phyloP scores from a whole-genome alignment of 2,113 vertebrate genomes.

The Pseudolaguvia tuberculata region DNA sequence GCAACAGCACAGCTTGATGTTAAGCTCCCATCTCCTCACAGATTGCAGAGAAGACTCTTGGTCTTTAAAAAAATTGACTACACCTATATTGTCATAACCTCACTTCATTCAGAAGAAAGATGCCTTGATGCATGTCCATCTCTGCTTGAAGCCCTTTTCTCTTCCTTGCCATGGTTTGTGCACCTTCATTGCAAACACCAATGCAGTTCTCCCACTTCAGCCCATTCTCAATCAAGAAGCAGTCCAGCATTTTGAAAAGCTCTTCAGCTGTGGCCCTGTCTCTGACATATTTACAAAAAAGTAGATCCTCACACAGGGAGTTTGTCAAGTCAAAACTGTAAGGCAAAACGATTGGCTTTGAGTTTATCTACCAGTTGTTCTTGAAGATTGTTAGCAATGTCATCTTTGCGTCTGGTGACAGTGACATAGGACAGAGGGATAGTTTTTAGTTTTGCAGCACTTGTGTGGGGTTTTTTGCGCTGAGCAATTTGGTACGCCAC shows the following conservation, averaged over 20 bases:
- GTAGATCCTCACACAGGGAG: not conserved
- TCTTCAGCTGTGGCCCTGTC: conserved; percentile 9
- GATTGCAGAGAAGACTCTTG: no score
- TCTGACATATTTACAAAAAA: not conserved
- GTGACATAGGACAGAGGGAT: no score
- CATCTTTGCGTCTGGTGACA: no score
- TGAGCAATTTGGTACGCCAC: no score
- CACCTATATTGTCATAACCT: not conserved
- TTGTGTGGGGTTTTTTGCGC: not conserved
- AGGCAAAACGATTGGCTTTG: not conserved
- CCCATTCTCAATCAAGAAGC: not conserved
- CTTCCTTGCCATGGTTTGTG: conserved; percentile 9
- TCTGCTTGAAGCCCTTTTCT: conserved; percentile 1
- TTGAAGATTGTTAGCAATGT: no score
- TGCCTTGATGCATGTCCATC: conserved; percentile 11
- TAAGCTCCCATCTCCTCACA: no score
- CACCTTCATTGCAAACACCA: conserved; percentile 11
- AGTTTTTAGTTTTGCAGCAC: no score
- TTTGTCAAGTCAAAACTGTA: conserved; percentile 10
- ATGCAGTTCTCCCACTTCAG: conserved; percentile 1
- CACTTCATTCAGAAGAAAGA: conserved; percentile 10
- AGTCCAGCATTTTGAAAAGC: not conserved
- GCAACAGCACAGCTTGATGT: no score
- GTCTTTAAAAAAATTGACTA: not conserved
- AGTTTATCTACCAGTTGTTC: no score